Evolutionary conservation across 2,888 invertebrate species (phyloP).

Genomic region (Aphidius colemani): DNA sequence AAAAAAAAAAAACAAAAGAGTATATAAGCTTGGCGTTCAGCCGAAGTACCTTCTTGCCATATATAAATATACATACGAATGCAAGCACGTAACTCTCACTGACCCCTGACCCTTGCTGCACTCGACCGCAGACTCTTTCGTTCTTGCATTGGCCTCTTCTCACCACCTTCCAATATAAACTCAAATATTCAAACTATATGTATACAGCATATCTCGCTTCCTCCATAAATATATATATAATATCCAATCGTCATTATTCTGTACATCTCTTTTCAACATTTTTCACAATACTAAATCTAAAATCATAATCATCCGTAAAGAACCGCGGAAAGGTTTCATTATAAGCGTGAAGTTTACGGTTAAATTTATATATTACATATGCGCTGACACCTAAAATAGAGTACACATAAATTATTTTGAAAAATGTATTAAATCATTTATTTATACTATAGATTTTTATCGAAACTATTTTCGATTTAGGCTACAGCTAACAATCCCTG

Average conservation of each 20-base stretch:
- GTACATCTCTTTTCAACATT: neutral
- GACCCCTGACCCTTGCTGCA: conserved; percentile 48
- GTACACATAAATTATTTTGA: no score
- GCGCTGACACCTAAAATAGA: neutral
- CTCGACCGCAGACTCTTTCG: no score
- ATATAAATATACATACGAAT: conserved; percentile 34
- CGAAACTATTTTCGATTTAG: no score
- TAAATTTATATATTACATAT: neutral
- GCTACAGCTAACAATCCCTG: no score
- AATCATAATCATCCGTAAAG: conserved; percentile 8
- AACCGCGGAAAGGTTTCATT: neutral
- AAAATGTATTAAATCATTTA: no score
- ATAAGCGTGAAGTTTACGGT: neutral
- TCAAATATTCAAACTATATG: no score
- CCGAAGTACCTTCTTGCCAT: conserved; percentile 29
- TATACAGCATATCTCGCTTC: no score
- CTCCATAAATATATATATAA: no score
- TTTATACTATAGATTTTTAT: no score
- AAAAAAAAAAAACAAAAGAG: neutral
- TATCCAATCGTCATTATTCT: no score
- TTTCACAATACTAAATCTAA: neutral
- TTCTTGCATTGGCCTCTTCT: no score
- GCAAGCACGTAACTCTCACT: conserved; percentile 55
- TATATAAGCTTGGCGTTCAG: conserved; percentile 19
- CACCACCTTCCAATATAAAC: no score